These are phyloP conservation scores for Papilio protenor DNA, from an alignment of 2,888 invertebrate genomes.

Conservation along the genomic window DNA sequence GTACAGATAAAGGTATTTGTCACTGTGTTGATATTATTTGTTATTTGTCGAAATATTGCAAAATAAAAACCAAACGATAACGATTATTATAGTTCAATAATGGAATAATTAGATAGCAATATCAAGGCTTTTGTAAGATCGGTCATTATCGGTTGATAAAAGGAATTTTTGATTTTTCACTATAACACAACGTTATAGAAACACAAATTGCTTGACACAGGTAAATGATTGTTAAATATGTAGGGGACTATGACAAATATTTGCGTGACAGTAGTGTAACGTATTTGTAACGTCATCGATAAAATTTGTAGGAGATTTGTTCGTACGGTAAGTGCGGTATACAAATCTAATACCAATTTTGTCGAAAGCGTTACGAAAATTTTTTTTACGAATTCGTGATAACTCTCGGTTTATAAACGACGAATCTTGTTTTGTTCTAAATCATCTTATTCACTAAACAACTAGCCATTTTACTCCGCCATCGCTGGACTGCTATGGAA, in stretches of 20 bases:
- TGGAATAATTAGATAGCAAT: constrained; percentile 1
- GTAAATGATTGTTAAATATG: not conserved
- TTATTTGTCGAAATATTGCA: constrained; percentile 23
- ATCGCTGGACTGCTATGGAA: not conserved
- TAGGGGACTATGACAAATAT: not conserved
- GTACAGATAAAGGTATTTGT: constrained; percentile 30
- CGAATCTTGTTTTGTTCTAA: not conserved
- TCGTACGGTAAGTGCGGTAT: too few relatives aligned
- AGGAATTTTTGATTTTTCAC: not conserved
- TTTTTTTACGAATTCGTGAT: too few relatives aligned
- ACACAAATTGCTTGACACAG: not conserved
- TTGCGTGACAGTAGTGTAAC: too few relatives aligned
- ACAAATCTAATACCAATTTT: too few relatives aligned
- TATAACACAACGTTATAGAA: not conserved
- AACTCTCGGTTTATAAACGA: too few relatives aligned
- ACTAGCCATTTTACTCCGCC: not conserved
- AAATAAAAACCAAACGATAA: constrained; percentile 15
- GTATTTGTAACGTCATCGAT: too few relatives aligned
- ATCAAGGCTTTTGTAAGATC: constrained; percentile 10
- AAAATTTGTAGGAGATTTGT: too few relatives aligned
- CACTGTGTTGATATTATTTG: not conserved
- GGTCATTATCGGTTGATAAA: not conserved
- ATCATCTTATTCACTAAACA: not conserved
- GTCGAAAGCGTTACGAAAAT: too few relatives aligned
- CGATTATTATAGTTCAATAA: not conserved